Base-by-base conservation (phyloP, 2,888 invertebrate species). In the Craniophora ligustri region DNA sequence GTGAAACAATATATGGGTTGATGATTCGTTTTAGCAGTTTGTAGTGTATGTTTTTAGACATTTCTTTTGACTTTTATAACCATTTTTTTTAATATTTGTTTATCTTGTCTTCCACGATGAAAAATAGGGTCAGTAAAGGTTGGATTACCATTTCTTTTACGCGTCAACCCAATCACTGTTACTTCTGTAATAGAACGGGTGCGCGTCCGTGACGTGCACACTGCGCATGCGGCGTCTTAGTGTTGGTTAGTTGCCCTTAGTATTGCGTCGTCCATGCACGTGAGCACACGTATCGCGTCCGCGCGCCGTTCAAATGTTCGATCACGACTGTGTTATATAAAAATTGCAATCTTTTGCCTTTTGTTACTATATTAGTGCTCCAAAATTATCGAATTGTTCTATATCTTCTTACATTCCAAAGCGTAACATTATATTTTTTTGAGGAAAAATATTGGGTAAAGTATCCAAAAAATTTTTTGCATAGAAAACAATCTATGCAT, bases 321-420 rank as follows among this genome's bases (percentile, higher is more conserved):
- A 63, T 70, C 64, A 68, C 84, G 82, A 74, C 70, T 71, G 81
- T 81, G 85, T 86, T 87, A 84, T 70, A 84, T 84, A 86, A 86
- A 85, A 79, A 76, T 73, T 68, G 67, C 72, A 72, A 76, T 76
- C 70, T 64, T 71, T 72, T 63, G 62, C 59, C 68, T 55, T 73
- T 68, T 61, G 49, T 59, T 50, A 62, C 65, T 45, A 56, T 49
- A 61, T 55, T 65, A 74, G 77, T 77, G 77, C 47, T 64, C 14
- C 49, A 45, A 70, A 47, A 67, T 39, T 42, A 56, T 53, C 42
- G 45, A 53, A 55, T 41, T 59, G 30, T 42, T 30, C 50, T 10
- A 47, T 40, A 45, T 59, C 44, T 61, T 47, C 30, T 56, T 41
- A 64, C 60, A 64, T 75, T 74, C 56, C 58, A 62, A 65, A 66